Evolutionary conservation across 2,113 vertebrate species (phyloP), one percentile per base, ranked within the genome.

Genomic region (Centropus unirufus): DNA sequence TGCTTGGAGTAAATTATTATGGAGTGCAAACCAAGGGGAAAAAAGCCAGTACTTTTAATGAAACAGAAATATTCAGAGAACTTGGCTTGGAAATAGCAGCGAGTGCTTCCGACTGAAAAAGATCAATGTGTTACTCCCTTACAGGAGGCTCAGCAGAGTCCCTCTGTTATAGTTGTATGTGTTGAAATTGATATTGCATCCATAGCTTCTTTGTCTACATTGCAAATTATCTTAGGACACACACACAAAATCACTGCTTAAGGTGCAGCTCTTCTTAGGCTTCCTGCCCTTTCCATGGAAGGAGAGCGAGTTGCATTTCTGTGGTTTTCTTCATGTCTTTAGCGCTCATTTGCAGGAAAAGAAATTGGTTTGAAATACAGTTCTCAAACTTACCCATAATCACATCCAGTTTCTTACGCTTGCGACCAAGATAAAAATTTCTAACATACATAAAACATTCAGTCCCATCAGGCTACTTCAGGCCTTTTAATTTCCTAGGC

Each of bases 401-500:
- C 13, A 39, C 34, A 57, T 76, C 58, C 72, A 73, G 58, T 57
- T 91, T 88, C 54, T n/a, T 12, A 27, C 42, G n/a, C 61, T 51
- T 83, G 61, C 57, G 63, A 66, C 52, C 42, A 64, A 62, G 57
- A 47, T 26, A 61, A 59, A 58, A 27, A 21, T 72, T 84, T 66
- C 42, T 64, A 32, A 39, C 7, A 1, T 22, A 23, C 76, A 15
- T 12, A 49, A 64, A 66, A 68, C 47, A 57, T 44, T 68, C 79
- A 44, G 32, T 52, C 93, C 68, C 29, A 2, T 16, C 26, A 61
- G 75, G 42, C 55, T 59, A 39, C 63, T 85, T 69, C 44, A 83
- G 67, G 81, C 42, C 79, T 75, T 94, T 92, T 89, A 52, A 95
- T 92, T 92, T 96, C 89, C 89, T 66, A 39, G 66, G 62, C 89